Evolutionary conservation across 2,797 vertebrate species (phyloP).

Genomic region (Hephaestus fuliginosus): DNA sequence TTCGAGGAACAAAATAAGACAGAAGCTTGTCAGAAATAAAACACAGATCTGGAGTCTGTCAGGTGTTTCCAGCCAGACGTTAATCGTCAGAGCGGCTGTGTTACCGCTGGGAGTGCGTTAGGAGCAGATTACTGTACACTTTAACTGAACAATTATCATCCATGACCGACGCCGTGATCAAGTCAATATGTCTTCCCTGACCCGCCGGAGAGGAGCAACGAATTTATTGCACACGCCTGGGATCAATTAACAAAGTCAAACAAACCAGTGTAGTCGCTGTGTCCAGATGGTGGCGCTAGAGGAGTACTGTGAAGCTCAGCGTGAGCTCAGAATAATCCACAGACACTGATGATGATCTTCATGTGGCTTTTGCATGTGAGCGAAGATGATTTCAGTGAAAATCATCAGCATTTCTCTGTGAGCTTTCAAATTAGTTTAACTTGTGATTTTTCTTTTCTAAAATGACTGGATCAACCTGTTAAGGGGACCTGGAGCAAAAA

Average conservation of each 20-base stretch:
- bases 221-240: constrained; percentile 73
- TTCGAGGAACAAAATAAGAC: constrained; percentile 21
- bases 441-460: background rate
- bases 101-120: constrained; percentile 34
- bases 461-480: background rate
- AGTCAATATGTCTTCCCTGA: constrained; percentile 81
- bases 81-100: constrained; percentile 1
- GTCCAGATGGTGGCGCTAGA: constrained; percentile 66
- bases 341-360: constrained; percentile 9
- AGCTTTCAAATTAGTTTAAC: background rate
- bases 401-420: background rate
- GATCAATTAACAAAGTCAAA: constrained; percentile 69
- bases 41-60: background rate
- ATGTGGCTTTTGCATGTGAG: background rate
- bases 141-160: constrained; percentile 79
- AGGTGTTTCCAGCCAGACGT: constrained; percentile 31
- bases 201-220: constrained; percentile 70
- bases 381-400: constrained; percentile 10
- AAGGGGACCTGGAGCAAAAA: too few relatives aligned
- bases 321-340: background rate
- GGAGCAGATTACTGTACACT: constrained; percentile 70
- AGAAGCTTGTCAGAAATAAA: constrained; percentile 12
- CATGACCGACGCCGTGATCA: constrained; percentile 79
- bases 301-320: background rate
- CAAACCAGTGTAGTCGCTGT: background rate